Evolutionary conservation across 2,888 invertebrate species (phyloP).

Genomic region (Arctia plantaginis): DNA sequence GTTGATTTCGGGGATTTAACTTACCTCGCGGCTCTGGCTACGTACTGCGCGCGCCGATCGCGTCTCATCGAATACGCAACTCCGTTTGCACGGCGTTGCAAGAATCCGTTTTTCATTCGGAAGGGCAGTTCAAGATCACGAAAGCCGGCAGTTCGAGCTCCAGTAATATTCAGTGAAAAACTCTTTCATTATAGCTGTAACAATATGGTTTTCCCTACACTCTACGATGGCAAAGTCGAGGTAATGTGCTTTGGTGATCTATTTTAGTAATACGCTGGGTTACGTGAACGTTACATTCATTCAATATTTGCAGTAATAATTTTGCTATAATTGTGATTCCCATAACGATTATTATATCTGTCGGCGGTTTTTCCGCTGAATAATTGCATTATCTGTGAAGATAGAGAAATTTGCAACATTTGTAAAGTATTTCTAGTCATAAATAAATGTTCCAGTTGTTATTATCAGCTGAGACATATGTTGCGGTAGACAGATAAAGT

Average conservation of each 20-base stretch:
- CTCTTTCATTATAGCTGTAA: constrained; percentile 59
- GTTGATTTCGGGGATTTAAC: constrained; percentile 62
- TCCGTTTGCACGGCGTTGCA: constrained; percentile 68
- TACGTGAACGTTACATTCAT: constrained; percentile 57
- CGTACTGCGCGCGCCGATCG: constrained; percentile 77
- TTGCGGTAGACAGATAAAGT: constrained; percentile 1
- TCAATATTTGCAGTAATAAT: constrained; percentile 33
- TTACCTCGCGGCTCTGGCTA: constrained; percentile 66
- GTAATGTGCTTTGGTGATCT: constrained; percentile 61
- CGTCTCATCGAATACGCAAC: constrained; percentile 74
- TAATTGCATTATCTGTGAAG: constrained; percentile 26
- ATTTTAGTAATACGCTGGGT: constrained; percentile 57
- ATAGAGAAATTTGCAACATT: background rate
- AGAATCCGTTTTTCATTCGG: constrained; percentile 76
- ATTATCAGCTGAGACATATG: constrained; percentile 1
- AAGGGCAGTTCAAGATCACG: constrained; percentile 87
- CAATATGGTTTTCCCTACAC: constrained; percentile 81
- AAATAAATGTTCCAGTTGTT: background rate
- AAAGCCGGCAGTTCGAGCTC: constrained; percentile 72
- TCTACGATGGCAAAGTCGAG: constrained; percentile 78
- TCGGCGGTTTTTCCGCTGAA: constrained; percentile 53
- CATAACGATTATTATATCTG: constrained; percentile 58
- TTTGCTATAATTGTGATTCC: constrained; percentile 54
- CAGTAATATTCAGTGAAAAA: constrained; percentile 66
- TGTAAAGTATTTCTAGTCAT: background rate